phyloP scores from a whole-genome alignment of 2,113 vertebrate genomes.

The Bucco capensis region DNA sequence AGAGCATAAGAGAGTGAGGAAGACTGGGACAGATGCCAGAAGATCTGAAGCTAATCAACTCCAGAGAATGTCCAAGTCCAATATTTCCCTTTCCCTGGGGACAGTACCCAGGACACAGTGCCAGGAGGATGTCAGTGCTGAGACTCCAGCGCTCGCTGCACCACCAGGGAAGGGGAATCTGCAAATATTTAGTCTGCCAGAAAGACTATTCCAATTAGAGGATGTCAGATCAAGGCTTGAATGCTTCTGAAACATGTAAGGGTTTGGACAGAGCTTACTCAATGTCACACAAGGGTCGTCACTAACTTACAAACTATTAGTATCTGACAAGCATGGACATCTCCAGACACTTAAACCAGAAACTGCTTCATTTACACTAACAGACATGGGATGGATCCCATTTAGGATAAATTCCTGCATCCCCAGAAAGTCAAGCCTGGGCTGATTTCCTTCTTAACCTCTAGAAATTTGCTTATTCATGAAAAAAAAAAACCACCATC shows the following conservation, averaged over 20 bases:
- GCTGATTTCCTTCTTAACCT: background rate
- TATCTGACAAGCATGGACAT: constrained; percentile 19
- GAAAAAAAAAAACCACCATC: background rate
- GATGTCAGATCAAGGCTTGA: constrained; percentile 44
- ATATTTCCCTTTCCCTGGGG: background rate
- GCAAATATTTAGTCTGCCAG: constrained; percentile 66
- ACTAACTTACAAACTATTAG: constrained; percentile 35
- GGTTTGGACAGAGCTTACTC: background rate
- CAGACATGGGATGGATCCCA: background rate
- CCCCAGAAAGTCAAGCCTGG: background rate
- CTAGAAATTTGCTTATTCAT: constrained; percentile 10
- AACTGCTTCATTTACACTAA: constrained; percentile 6
- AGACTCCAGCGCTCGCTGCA: background rate
- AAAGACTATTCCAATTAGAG: constrained; percentile 32
- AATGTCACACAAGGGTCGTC: constrained; percentile 18
- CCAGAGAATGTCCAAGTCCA: constrained; percentile 13
- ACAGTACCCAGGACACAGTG: background rate
- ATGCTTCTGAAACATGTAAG: background rate
- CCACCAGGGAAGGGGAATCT: constrained; percentile 31
- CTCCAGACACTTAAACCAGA: background rate
- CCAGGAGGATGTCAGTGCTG: constrained; percentile 41
- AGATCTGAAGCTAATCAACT: constrained; percentile 15
- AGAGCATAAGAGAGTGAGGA: background rate
- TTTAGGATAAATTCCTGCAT: background rate
- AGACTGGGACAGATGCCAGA: background rate